These are phyloP conservation scores for Rana temporaria DNA, from an alignment of 2,113 vertebrate species.

Conservation along the genomic window DNA sequence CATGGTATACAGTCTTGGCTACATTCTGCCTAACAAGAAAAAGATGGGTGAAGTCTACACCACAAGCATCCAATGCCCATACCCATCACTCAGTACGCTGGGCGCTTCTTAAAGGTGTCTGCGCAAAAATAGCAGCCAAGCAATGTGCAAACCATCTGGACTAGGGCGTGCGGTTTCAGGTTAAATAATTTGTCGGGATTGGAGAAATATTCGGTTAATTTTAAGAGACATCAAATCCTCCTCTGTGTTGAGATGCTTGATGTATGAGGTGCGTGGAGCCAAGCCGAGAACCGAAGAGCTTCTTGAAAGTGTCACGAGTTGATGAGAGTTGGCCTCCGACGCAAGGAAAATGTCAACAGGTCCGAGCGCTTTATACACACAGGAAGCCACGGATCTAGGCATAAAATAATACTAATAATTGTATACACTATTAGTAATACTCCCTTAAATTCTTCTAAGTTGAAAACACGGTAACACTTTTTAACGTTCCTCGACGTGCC, in stretches of 20 bases:
- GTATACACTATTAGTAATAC: constrained; percentile 26
- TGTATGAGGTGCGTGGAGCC: constrained; percentile 12
- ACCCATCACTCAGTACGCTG: constrained; percentile 19
- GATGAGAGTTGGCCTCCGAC: constrained; percentile 18
- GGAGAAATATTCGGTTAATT: constrained; percentile 44
- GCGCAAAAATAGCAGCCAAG: not conserved
- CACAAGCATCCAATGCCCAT: constrained; percentile 2
- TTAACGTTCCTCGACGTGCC: not conserved
- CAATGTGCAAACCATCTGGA: constrained; percentile 49
- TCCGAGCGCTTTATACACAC: not conserved
- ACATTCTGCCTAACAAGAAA: not conserved
- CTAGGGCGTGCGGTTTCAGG: constrained; percentile 20
- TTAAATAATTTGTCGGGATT: constrained; percentile 32
- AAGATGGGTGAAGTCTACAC: constrained; percentile 1
- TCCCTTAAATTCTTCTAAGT: not conserved
- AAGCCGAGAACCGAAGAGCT: constrained; percentile 14
- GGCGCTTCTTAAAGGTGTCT: not conserved
- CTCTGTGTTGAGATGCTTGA: not conserved
- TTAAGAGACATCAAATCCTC: constrained; percentile 18
- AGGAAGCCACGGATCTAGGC: constrained; percentile 30
- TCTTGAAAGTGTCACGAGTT: not conserved
- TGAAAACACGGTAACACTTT: not conserved
- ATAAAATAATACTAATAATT: constrained; percentile 7
- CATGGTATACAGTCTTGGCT: constrained; percentile 7
- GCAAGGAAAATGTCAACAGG: constrained; percentile 47